A percentile compares a stretch with the other conserved stretches of the same genome.
These are phyloP conservation scores for Motacilla tschutschensis DNA, from an alignment of 2,113 vertebrate genomes.

Conservation along the genomic window DNA sequence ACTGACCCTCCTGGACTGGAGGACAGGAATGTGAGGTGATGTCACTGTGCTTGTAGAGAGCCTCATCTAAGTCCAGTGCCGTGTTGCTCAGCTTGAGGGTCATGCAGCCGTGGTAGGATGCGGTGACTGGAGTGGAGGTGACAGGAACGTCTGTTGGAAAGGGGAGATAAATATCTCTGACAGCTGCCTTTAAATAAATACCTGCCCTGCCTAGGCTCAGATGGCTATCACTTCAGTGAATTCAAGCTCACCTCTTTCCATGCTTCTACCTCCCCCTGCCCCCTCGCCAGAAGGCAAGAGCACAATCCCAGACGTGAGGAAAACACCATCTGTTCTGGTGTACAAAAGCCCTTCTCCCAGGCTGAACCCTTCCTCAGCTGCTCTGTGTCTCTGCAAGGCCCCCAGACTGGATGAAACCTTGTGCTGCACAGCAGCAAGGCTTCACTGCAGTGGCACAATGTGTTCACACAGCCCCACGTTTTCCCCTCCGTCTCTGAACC, in stretches of 20 bases:
- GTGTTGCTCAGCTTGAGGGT: constrained; percentile 77
- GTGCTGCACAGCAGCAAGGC: background rate
- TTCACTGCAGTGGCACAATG: background rate
- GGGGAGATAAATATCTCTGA: background rate
- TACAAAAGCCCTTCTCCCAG: background rate
- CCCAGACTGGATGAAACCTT: background rate
- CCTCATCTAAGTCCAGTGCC: constrained; percentile 86
- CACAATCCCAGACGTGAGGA: background rate
- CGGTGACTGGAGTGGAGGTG: constrained; percentile 86
- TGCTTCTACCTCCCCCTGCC: background rate
- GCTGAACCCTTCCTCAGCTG: background rate
- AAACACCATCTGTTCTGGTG: background rate
- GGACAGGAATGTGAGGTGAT: constrained; percentile 96
- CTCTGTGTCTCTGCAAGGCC: background rate
- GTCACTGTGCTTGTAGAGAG: constrained; percentile 88
- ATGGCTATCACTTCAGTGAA: background rate
- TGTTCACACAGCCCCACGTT: accelerated
- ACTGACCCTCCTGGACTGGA: constrained; percentile 41
- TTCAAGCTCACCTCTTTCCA: background rate
- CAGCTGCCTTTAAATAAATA: background rate
- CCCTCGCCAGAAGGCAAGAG: background rate
- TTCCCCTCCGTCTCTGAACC: background rate
- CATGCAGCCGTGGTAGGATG: constrained; percentile 92
- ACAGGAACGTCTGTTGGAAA: constrained; percentile 83
- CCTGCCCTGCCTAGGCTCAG: background rate